Conservation (phyloP, 2,888 invertebrate genomes). For the Hemaris fuciformis region DNA sequence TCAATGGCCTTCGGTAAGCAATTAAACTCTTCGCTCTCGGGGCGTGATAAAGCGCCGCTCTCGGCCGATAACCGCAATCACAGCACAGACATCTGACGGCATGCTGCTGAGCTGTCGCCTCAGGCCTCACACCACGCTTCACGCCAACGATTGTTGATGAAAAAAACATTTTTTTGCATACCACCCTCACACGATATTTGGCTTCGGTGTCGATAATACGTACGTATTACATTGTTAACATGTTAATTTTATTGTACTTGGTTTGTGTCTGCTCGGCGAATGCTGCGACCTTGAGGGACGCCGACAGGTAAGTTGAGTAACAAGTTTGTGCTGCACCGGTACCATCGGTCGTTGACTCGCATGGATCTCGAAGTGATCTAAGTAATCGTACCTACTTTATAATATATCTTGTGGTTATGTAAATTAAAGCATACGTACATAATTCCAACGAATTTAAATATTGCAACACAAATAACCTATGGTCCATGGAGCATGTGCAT, state of each 20-base stretch:
- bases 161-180: not conserved
- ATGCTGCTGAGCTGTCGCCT: not conserved
- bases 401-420: no score
- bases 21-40: not conserved
- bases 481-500: no score
- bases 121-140: not conserved
- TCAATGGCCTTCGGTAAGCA: not conserved
- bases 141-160: no score
- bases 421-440: no score
- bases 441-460: no score
- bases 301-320: slow-evolving; percentile 5
- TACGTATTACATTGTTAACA: not conserved
- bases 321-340: not conserved
- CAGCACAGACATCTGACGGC: not conserved
- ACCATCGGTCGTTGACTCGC: not conserved
- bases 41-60: not conserved
- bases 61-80: not conserved
- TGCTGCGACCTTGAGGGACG: slow-evolving; percentile 43
- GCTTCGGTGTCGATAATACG: not conserved
- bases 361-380: not conserved
- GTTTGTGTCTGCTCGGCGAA: slow-evolving; percentile 14
- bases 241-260: not conserved
- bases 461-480: no score
- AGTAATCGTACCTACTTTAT: not conserved
- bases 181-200: not conserved